Evolutionary conservation across 2,888 invertebrate genomes (phyloP), one percentile per base, ranked within the genome.

Genomic region (Onchidella celtica): DNA sequence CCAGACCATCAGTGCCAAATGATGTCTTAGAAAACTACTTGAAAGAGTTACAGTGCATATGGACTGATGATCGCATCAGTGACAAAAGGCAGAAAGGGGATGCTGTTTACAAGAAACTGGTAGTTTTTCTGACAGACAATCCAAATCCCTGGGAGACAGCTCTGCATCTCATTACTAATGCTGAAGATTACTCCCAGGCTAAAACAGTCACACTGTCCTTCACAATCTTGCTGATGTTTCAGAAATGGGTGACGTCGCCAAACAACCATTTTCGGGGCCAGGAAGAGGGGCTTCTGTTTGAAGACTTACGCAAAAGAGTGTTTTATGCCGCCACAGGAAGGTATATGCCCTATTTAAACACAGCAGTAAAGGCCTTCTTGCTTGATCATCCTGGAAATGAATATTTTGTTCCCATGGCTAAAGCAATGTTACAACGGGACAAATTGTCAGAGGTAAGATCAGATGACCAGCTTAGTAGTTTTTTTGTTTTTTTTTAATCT

Each of bases 291-390:
- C 80, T 85, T 36, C 59, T 90, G 29, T 85, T 86, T 0, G 72
- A 77, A n/a, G 88, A 89, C 32, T 63, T 89, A 6, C 87, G 87
- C 47, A 27, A 85, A 55, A 70, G 83, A 61, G 87, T 87, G 0
- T 88, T 87, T 66, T 78, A 83, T 27, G 81, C 88, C 29, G 86
- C 87, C 34, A 88, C 87, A 1, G 82, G 87, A 6, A 84, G 83
- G 57, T 88, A 91, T 74, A 84, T 88, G 70, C 82, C 86, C 0
- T 86, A 88, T 81, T 87, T 90, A 80, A 88, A 88, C n/a, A 79
- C 87, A 59, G 87, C 87, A 36, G 87, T 88, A 21, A 84, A 85
- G 47, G 87, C 88, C 24, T 91, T 88, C 82, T 75, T 84, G 36
- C 76, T 91, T 32, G 84, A 87, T 70, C 86, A 88, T 34, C 81